Base-by-base conservation (phyloP, 2,797 vertebrate genomes). In the Carduelis carduelis region DNA sequence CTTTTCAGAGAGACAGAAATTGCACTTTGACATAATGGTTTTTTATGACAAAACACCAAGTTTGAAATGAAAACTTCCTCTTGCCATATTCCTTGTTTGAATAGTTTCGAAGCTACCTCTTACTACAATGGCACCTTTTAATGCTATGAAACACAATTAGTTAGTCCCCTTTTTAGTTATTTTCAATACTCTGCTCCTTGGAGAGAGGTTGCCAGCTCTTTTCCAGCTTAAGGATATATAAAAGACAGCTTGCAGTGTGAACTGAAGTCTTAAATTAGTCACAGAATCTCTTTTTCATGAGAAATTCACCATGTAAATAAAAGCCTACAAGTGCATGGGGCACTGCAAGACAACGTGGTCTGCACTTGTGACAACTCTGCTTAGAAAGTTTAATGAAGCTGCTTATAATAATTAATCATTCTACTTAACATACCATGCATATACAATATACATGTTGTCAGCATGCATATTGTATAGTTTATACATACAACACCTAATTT, bases 101-200 rank as follows among this genome's bases (percentile, higher is more conserved):
- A 17, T 27, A 13, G 20, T 77, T 90, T 77, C 34, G 76, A 85
- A 83, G 23, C 37, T 46, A 46, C 14, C 12, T 85, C 37, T 43
- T 35, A 11, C 14, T 69, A 30, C 44, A 92, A 30, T 50, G 28
- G 13, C 22, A 92, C 26, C 26, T 52, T 66, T 6, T 35, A 76
- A 8, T 1, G 4, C n/a, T 43, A 2, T 43, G 46, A 78, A 85
- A 44, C 39, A n/a, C 0, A 0, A 32, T 72, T 59, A 63, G 44
- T 14, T 50, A 22, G 18, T 30, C 4, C 1, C 44, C 18, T 46
- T 53, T 68, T 43, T 27, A 63, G 34, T 91, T 47, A 47, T 80
- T 85, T 70, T 63, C 81, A 41, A 2, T 37, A 23, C 12, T 74
- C 22, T 32, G 6, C 41, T 32, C 53, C 47, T 47, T 81, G 72